Conservation (phyloP, 2,797 vertebrate species). For the Thripadectes ignobilis region DNA sequence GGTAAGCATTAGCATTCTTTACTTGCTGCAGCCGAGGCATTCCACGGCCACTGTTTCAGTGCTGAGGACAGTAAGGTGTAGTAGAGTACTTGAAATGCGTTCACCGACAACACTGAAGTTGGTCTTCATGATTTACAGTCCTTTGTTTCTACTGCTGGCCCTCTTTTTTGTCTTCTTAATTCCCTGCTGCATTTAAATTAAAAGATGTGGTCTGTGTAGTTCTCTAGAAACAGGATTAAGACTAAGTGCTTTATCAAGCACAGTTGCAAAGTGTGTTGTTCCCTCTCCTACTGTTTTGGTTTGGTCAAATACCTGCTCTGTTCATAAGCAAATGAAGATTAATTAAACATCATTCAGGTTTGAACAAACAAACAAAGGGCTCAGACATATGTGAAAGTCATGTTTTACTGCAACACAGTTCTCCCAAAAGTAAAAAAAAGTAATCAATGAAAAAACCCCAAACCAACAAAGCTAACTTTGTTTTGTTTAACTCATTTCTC, state of each 20-base stretch:
- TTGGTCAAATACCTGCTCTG: neutral
- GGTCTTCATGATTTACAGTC: neutral
- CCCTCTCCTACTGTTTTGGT: neutral
- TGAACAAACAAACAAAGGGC: neutral
- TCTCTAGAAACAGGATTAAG: neutral
- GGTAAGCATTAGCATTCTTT: neutral
- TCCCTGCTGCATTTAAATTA: neutral
- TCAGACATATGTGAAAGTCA: neutral
- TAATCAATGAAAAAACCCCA: neutral
- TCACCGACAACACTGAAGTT: fast-evolving
- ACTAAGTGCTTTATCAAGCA: neutral
- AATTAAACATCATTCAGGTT: neutral
- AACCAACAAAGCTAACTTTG: neutral
- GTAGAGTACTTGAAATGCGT: neutral
- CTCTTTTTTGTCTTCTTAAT: neutral
- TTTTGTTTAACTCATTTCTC: neutral
- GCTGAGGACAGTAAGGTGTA: neutral
- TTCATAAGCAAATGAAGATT: neutral
- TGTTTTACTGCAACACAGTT: neutral
- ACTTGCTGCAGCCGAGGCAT: neutral
- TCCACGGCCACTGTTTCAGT: neutral
- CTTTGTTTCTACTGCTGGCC: neutral
- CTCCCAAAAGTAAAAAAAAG: neutral
- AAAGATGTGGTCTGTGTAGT: neutral
- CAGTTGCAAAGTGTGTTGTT: neutral